Percentiles rank a stretch among this genome's conserved stretches.
Conservation (phyloP, 2,113 vertebrate species). For the Anarhynchus alexandrinus region DNA sequence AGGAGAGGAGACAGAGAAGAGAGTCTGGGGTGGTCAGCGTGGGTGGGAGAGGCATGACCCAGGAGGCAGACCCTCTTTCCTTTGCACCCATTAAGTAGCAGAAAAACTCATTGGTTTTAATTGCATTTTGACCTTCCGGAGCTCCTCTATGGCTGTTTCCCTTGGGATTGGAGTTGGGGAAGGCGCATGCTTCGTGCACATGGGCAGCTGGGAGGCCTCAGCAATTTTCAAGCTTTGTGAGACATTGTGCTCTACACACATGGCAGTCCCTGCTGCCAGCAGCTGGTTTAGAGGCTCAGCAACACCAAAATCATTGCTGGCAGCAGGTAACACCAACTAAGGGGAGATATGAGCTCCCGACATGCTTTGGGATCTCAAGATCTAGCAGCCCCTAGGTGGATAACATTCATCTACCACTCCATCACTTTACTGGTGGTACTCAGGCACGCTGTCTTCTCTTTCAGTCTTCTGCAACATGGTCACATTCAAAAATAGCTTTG, state of each 20-base stretch:
- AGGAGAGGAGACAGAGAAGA: background rate
- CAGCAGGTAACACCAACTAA: background rate
- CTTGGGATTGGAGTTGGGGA: background rate
- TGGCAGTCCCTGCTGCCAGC: background rate
- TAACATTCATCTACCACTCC: background rate
- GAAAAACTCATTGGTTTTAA: slow-evolving; percentile 24
- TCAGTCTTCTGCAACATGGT: background rate
- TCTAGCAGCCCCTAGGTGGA: background rate
- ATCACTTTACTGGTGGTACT: background rate
- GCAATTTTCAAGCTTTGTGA: background rate
- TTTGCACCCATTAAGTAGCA: background rate
- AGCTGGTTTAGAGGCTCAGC: background rate
- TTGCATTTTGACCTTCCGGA: slow-evolving; percentile 10
- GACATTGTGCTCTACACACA: background rate
- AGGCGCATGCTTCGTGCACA: background rate
- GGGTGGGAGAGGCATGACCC: background rate
- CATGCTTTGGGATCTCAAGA: background rate
- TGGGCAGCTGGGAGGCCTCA: background rate
- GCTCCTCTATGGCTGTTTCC: background rate
- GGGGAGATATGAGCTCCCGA: fast-evolving
- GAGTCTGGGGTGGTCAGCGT: background rate
- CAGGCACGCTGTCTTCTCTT: background rate
- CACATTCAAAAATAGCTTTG: background rate
- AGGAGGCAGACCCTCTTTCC: background rate
- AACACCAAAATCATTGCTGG: background rate